Conservation (phyloP, 2,888 invertebrate species). For the Euplexia lucipara region DNA sequence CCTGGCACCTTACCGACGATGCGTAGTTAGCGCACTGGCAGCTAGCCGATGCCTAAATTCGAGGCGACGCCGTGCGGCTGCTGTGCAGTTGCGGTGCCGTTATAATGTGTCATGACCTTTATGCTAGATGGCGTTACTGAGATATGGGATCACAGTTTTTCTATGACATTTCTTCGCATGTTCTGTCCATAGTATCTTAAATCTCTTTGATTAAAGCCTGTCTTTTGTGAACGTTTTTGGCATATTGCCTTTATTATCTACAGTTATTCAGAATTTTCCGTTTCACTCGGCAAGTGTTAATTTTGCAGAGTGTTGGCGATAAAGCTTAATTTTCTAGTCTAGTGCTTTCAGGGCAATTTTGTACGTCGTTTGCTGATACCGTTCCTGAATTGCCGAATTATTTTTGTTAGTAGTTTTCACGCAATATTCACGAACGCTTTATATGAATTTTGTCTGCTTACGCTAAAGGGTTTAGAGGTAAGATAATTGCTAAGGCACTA, state of each 20-base stretch:
- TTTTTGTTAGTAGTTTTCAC: constrained; percentile 42
- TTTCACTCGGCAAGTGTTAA: constrained; percentile 37
- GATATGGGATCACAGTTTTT: too few relatives aligned
- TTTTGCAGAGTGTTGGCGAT: constrained; percentile 47
- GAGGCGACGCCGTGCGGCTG: too few relatives aligned
- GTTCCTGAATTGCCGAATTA: constrained; percentile 40
- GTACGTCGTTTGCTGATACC: constrained; percentile 43
- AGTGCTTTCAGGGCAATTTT: constrained; percentile 50
- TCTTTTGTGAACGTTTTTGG: constrained; percentile 1
- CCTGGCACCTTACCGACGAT: too few relatives aligned
- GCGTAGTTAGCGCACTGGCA: too few relatives aligned
- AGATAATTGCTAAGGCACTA: not conserved
- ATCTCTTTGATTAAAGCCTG: too few relatives aligned
- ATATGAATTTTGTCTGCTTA: constrained; percentile 13
- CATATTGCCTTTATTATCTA: constrained; percentile 10
- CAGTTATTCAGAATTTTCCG: constrained; percentile 32
- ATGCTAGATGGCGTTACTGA: too few relatives aligned
- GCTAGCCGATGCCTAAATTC: too few relatives aligned
- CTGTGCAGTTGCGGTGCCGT: too few relatives aligned
- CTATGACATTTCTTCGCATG: too few relatives aligned
- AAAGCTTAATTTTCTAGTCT: constrained; percentile 57
- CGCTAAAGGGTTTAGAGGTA: not conserved
- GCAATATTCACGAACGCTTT: constrained; percentile 7
- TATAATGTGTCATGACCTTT: too few relatives aligned
- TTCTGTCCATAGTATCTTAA: too few relatives aligned